A percentile compares a stretch with the other conserved stretches of the same genome.
These are phyloP conservation scores for Protomyctophum bolini DNA, from an alignment of 2,113 vertebrate genomes.

Conservation along the genomic window DNA sequence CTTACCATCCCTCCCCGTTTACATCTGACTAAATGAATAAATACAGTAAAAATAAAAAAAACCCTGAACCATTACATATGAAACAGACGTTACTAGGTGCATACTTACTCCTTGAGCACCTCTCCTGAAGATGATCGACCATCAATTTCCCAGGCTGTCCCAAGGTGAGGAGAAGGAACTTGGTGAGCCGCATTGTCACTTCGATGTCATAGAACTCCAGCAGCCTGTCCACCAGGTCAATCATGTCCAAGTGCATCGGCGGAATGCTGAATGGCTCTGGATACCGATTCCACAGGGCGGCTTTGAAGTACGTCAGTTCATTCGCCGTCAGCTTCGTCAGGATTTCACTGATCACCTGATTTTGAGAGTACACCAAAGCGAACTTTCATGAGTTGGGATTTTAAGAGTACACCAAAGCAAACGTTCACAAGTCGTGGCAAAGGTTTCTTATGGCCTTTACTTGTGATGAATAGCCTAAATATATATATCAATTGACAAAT, in stretches of 20 bases:
- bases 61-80: background rate
- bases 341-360: conserved; percentile 60
- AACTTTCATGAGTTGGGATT: background rate
- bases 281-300: conserved; percentile 62
- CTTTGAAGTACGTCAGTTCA: conserved; percentile 49
- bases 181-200: conserved; percentile 65
- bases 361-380: conserved; percentile 3
- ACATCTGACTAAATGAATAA: no score
- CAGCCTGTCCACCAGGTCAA: conserved; percentile 72
- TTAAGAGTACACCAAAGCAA: background rate
- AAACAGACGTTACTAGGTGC: background rate
- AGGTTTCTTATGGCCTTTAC: background rate
- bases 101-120: conserved; percentile 26
- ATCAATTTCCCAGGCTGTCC: conserved; percentile 41
- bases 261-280: conserved; percentile 60
- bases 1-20: no score
- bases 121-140: conserved; percentile 33
- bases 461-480: no score
- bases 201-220: conserved; percentile 63
- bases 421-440: background rate
- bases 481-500: background rate
- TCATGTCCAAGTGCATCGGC: conserved; percentile 56
- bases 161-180: conserved; percentile 52
- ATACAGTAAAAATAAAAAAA: no score
- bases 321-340: conserved; percentile 48